Evolutionary conservation across 2,888 invertebrate genomes (phyloP), one percentile per base, ranked within the genome.

Genomic region (Ypsolopha scabrella): DNA sequence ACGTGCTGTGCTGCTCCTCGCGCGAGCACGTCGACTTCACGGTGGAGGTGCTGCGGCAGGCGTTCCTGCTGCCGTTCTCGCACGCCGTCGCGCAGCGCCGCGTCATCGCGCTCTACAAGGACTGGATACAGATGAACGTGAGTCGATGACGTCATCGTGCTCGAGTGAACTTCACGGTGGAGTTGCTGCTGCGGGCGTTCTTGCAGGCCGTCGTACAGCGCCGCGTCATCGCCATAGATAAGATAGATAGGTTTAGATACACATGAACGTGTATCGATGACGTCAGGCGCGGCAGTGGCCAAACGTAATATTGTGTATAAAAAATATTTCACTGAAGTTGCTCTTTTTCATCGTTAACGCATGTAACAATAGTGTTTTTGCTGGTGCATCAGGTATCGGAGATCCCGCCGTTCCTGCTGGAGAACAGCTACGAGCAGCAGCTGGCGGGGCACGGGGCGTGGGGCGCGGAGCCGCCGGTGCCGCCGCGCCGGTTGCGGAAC

Each of bases 1-100:
- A 95, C 63, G 96, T 97, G 13, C 87, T 98, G 43, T 96, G 95
- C 70, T 96, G 95, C 70, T 82, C 73, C 53, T 94, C 91, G 41
- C 90, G 96, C 48, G 96, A 96, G 60, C 97, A 98, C 75, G 93
- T 98, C 6, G 96, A 98, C 83, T 95, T 98, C 70, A 91, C 98
- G 35, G 95, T 98, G 66, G 98, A 98, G 81, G 90, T 98, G 53
- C 94, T 97, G 71, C 90, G 98, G 35, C 97, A 98, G 81, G 96
- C 97, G 37, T 95, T 98, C 81, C 87, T 97, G 48, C 85, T 98
- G 63, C 94, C 95, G 58, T 97, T 97, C 75, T 89, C 91, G 2
- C 95, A 97, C 74, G 94, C 96, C 10, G 92, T 93, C 56, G 95
- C 97, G 6, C 93, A 96, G 55, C 88, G 96, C 47, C 92, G 94